These are phyloP conservation scores for Spinus pinus DNA, from an alignment of 2,797 vertebrate genomes.

Conservation along the genomic window DNA sequence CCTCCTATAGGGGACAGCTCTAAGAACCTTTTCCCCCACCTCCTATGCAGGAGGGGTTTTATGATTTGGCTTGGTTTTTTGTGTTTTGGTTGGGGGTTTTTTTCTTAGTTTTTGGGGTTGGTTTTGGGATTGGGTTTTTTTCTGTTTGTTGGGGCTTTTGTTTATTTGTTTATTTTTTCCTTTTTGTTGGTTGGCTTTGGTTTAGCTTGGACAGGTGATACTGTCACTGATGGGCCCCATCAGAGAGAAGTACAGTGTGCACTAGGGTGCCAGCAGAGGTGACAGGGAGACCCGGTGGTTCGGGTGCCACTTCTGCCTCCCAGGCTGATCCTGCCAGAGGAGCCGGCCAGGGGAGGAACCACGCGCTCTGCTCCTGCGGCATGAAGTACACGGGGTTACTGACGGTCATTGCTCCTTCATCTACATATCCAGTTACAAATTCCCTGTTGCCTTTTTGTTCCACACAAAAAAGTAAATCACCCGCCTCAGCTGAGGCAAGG, in stretches of 20 bases:
- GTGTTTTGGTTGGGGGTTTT: neutral
- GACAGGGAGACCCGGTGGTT: rapidly evolving
- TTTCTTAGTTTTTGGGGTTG: too few relatives aligned
- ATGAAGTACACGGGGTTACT: slow-evolving; percentile 73
- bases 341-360: neutral
- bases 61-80: rapidly evolving
- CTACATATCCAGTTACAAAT: slow-evolving; percentile 72
- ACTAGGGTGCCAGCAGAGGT: rapidly evolving
- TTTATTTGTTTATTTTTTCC: neutral
- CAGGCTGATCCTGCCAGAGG: neutral
- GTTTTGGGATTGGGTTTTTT: too few relatives aligned
- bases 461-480: slow-evolving; percentile 43
- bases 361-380: neutral
- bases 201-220: neutral
- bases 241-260: neutral
- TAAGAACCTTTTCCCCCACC: neutral
- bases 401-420: slow-evolving; percentile 77
- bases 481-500: neutral
- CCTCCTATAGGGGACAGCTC: neutral
- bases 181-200: neutral
- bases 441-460: slow-evolving; percentile 60
- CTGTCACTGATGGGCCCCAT: neutral
- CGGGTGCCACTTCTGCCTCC: neutral
- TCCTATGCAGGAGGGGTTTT: neutral
- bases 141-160: neutral